phyloP scores from a whole-genome alignment of 2,113 vertebrate species.

The Bufo bufo region DNA sequence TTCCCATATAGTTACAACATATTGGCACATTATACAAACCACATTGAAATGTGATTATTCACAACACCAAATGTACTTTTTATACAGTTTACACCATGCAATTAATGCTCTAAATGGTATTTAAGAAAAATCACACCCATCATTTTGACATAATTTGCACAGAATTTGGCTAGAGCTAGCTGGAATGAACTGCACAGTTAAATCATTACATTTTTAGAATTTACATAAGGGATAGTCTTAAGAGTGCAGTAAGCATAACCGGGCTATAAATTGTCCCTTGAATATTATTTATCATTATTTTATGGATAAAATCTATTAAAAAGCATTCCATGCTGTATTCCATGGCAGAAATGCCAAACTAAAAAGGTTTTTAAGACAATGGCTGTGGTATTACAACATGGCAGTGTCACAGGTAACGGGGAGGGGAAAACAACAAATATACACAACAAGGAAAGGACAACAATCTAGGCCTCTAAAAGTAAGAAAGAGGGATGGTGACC shows the following conservation, averaged over 20 bases:
- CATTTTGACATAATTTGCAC: slow-evolving; percentile 10
- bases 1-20: background rate
- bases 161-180: background rate
- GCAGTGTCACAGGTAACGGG: no score
- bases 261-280: background rate
- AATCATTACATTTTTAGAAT: background rate
- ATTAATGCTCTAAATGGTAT: slow-evolving; percentile 11
- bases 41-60: background rate
- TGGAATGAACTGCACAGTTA: background rate
- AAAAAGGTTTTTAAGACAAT: no score
- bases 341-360: no score
- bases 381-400: no score
- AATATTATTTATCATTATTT: background rate
- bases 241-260: background rate
- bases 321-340: no score
- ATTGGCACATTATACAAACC: slow-evolving; percentile 7
- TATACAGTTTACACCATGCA: background rate
- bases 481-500: no score
- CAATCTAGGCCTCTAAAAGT: no score
- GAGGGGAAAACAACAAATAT: no score
- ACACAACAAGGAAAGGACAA: no score
- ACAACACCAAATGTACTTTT: background rate
- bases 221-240: background rate
- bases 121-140: slow-evolving; percentile 17
- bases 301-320: no score